Conservation (phyloP, 1,140 invertebrate genomes). For the Calycopis cecrops region DNA sequence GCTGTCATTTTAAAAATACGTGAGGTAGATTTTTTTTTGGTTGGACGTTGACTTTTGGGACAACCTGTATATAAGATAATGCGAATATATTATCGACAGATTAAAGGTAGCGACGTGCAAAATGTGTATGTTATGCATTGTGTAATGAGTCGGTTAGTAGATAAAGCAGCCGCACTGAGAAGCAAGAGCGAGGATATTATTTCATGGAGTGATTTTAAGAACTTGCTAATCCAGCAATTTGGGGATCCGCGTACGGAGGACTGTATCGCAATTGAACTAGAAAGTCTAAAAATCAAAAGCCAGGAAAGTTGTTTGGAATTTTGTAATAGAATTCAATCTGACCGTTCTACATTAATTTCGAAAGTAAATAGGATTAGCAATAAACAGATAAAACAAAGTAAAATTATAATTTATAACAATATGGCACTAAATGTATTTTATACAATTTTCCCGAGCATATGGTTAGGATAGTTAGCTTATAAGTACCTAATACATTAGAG, state of each 20-base stretch:
- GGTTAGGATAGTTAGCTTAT: constrained; percentile 23
- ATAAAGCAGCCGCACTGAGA: constrained; percentile 24
- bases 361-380: constrained; percentile 25
- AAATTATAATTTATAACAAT: constrained; percentile 28
- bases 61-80: constrained; percentile 26
- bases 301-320: constrained; percentile 26
- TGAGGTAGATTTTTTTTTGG: no score
- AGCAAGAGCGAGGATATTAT: constrained; percentile 23
- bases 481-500: constrained; percentile 19
- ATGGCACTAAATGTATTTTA: constrained; percentile 26
- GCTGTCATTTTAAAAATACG: no score
- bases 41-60: no score
- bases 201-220: constrained; percentile 17
- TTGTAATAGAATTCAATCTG: constrained; percentile 26
- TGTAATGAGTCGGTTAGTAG: constrained; percentile 23
- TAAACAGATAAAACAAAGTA: constrained; percentile 11
- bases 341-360: constrained; percentile 20
- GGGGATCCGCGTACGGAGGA: constrained; percentile 24
- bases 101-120: constrained; percentile 20
- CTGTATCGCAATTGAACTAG: constrained; percentile 26
- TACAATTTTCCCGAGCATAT: constrained; percentile 30
- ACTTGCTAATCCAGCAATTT: constrained; percentile 19
- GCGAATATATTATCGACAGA: constrained; percentile 25
- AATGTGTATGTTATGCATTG: constrained; percentile 25
- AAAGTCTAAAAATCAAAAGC: constrained; percentile 18